Evolutionary conservation across 2,113 vertebrate genomes (phyloP), one percentile per base, ranked within the genome.

Genomic region (Caranx melampygus): DNA sequence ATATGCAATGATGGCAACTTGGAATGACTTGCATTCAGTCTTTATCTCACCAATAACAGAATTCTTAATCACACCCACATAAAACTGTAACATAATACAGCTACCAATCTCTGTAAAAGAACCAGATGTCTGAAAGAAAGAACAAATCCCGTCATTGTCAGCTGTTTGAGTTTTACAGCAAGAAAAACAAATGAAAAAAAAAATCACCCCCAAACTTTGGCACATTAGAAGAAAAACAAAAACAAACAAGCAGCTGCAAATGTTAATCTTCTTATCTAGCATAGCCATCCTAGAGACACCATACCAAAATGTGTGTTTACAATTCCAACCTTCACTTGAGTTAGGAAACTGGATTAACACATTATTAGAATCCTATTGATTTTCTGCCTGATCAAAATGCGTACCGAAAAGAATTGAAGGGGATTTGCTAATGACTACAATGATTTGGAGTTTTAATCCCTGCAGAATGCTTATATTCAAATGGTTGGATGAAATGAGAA

Each of bases 381-480:
- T 85, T 77, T 61, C 68, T 77, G 45, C 44, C 78, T 77, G 84
- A 88, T 91, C 81, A 75, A 85, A 86, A 79, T 62, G 54, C 7
- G 1, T 8, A 21, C 9, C 3, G 11, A 58, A 83, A 80, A 84
- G 59, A 75, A 87, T 21, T 54, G 59, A 74, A 77, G 45, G 73
- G 62, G 82, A 83, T 88, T 83, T 71, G 73, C 76, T 74, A 83
- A 87, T 83, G 83, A 86, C 77, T 61, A 80, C 62, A 83, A 69
- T 76, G 66, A 83, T 82, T 80, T 78, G 60, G 35, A 52, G 76
- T 76, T 85, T 79, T 75, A 82, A 88, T 88, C 78, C 75, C 47
- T 16, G 51, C 26, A 67, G 73, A 82, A 82, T 59, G 47, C 57
- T 76, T 65, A n/a, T 78, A 86, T 72, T 81, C 65, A 85, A 86